Base-by-base conservation (phyloP, 92 coral and sea anemone species). In the Hydrozoanthus gracilis region DNA sequence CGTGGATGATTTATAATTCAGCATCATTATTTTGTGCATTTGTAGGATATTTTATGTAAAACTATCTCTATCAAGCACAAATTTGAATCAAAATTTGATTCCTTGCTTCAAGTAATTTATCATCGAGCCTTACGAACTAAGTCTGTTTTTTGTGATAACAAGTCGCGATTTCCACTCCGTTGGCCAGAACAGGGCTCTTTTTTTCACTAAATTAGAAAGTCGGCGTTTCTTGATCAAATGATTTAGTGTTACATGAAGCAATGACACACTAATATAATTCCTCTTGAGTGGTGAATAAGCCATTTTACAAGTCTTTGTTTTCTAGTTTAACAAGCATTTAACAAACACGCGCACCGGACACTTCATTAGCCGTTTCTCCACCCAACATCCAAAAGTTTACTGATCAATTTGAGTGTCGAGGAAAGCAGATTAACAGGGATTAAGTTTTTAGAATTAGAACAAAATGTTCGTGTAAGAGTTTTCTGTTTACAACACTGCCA, bases 1-100 rank as follows among this genome's bases (percentile, higher is more conserved):
- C 44, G 39, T 5, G 18, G 61, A 80, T 80, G 85, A 80, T 80
- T 80, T 80, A 80, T 80, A 80, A 80, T 80, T 80, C 60, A 47
- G 66, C 60, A 80, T 64, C 62, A 11, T 18, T 64, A 65, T 51
- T 80, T 80, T 18, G 46, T 65, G 85, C 85, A 80, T 80, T 79
- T 78, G 83, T 58, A 56, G 56, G 84, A 79, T 79, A 79, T 7
- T 61, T 79, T 15, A 56, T 80, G 85, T 80, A 65, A 80, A 65
- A 48, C 85, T 80, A 80, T 80, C 54, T 48, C 46, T 66, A 46
- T 46, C 62, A 64, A 74, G 61, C 60, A 80, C 85, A 64, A 66
- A 80, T n/a, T 27, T 80, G 46, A 65, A 64, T 65, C 58, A 3
- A 65, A 44, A 47, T 80, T 80, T 64, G 46, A 80, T 65, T 45